Evolutionary conservation across 2,888 invertebrate species (phyloP).

Genomic region (Aromia moschata): DNA sequence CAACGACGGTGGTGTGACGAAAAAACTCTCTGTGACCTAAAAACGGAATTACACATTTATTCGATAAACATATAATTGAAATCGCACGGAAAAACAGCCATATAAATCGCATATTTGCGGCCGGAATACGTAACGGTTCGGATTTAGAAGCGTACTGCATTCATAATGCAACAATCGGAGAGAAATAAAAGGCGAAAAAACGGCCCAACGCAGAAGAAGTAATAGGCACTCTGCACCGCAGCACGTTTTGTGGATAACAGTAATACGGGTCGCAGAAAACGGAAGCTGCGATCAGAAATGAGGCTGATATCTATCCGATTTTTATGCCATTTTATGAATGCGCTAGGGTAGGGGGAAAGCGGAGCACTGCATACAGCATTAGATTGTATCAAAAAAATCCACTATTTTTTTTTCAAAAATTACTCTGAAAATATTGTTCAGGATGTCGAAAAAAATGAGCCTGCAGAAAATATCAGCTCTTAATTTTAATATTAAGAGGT

Average conservation of each 20-base stretch:
- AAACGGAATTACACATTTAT: constrained; percentile 16
- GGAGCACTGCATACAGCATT: no score
- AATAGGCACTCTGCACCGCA: constrained; percentile 43
- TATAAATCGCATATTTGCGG: constrained; percentile 37
- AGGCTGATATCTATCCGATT: constrained; percentile 47
- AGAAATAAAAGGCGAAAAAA: constrained; percentile 36
- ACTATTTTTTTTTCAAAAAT: no score
- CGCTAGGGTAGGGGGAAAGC: no score
- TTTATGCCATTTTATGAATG: constrained; percentile 41
- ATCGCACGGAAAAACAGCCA: constrained; percentile 10
- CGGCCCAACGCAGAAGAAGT: constrained; percentile 37
- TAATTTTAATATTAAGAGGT: no score
- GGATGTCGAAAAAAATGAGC: no score
- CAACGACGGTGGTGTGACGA: neutral
- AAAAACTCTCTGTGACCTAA: constrained; percentile 13
- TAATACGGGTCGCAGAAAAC: constrained; percentile 48
- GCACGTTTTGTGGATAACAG: constrained; percentile 45
- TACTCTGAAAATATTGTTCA: no score
- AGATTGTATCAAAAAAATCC: no score
- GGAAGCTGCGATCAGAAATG: constrained; percentile 44
- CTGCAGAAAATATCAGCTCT: no score
- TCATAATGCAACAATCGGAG: constrained; percentile 36
- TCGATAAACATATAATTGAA: constrained; percentile 22
- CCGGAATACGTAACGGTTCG: constrained; percentile 33
- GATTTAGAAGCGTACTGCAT: constrained; percentile 32